Base-by-base conservation (phyloP, 2,888 invertebrate species). In the Tuta absoluta region DNA sequence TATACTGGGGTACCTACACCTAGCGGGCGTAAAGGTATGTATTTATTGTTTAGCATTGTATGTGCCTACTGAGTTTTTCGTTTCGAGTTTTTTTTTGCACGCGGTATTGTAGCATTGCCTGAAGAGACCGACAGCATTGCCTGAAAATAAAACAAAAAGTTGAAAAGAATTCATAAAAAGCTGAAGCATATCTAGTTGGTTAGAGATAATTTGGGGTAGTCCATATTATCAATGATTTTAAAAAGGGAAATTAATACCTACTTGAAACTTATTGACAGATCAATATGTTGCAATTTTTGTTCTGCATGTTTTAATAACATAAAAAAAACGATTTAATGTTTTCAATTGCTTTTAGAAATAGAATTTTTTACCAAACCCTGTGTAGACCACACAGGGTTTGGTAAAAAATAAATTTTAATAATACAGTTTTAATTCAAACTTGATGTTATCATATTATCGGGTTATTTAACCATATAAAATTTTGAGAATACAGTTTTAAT, bases 31-130 rank as follows among this genome's bases (percentile, higher is more conserved):
- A 24, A 8, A 19, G 3, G 19, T 19, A 49, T n/a, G 14, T 48
- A 7, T 45, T 45, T 48, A 48, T 24, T 53, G 14, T 2, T 53
- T 23, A 63, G 72, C 71, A 65, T 67, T 24, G 7, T n/a, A 24
- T 56, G 71, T 66, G 57, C 72, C 76, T 87, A 91, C 79, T 90
- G 90, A 64, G 91, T 93, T 92, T 95, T 95, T 92, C 95, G 94
- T 93, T 95, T 95, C 82, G 92, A 93, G 68, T 94, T 85, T 87
- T 95, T 95, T 92, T 95, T 95, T 91, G 93, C 93, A 84, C 95
- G 93, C 73, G 95, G 95, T 73, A 95, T 92, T 73, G 95, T 95
- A 80, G 95, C 94, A 85, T 93, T 94, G 80, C 56, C 56, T 56
- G 56, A 56, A 56, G 56, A 56, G 17, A 56, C 56, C 56, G 56